phyloP scores from a whole-genome alignment of 2,113 vertebrate genomes.

The Hemiprocne comata region DNA sequence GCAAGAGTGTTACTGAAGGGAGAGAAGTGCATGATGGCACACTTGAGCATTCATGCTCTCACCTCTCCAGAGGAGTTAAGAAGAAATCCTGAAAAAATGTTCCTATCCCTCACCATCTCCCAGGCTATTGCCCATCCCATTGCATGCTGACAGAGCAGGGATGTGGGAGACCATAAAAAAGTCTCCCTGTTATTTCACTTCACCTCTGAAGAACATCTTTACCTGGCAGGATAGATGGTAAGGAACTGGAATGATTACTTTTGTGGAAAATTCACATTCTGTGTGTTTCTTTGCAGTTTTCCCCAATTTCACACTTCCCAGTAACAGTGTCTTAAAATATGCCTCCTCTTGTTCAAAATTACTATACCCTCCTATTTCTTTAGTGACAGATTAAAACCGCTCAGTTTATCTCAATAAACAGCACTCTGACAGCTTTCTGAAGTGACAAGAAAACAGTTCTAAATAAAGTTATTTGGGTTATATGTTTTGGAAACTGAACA shows the following conservation, averaged over 20 bases:
- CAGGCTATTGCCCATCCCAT: not conserved
- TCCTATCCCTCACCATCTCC: not conserved
- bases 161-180: not conserved
- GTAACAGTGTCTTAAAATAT: not conserved
- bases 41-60: accelerated
- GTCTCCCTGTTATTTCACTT: not conserved
- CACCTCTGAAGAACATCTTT: not conserved
- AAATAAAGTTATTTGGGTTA: conserved; percentile 5
- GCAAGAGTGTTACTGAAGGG: not conserved
- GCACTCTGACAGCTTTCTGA: not conserved
- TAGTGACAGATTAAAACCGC: not conserved
- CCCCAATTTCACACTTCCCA: not conserved
- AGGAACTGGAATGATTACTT: not conserved
- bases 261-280: not conserved
- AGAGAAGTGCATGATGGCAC: not conserved
- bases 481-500: not conserved
- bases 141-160: not conserved
- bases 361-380: not conserved
- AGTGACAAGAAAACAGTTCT: conserved; percentile 41
- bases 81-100: not conserved
- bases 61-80: not conserved
- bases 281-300: not conserved
- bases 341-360: not conserved
- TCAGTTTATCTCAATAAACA: not conserved
- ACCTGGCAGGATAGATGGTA: not conserved